Percentiles rank a stretch among this genome's conserved stretches.
Evolutionary conservation across 2,888 invertebrate genomes (phyloP).

Genomic region (Drosophila niveifrons): DNA sequence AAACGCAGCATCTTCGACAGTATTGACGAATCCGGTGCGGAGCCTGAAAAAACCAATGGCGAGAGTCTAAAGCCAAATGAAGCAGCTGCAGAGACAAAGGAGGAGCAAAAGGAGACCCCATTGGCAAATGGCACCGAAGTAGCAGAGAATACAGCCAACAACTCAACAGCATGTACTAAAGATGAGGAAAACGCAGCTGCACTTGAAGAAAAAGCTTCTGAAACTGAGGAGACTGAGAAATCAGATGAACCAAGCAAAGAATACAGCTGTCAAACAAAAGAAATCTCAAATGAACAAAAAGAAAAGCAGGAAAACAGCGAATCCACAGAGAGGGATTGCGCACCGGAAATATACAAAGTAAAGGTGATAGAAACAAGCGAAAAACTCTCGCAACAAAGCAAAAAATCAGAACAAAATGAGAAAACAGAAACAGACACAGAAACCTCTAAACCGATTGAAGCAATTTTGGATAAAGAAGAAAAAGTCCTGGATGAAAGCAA

Average conservation of each 20-base stretch:
- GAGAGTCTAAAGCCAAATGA: slow-evolving; percentile 43
- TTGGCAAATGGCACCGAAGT: slow-evolving; percentile 38
- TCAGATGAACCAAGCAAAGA: slow-evolving; percentile 1
- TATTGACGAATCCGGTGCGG: slow-evolving; percentile 20
- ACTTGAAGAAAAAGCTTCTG: background rate
- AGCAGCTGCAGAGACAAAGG: background rate
- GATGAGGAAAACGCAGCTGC: slow-evolving; percentile 6
- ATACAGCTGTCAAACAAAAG: slow-evolving; percentile 15
- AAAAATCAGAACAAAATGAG: slow-evolving; percentile 4
- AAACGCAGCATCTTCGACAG: slow-evolving; percentile 72
- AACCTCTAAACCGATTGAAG: background rate
- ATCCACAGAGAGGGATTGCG: slow-evolving; percentile 4
- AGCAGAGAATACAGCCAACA: background rate
- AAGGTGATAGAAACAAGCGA: slow-evolving; percentile 37
- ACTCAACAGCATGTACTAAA: slow-evolving; percentile 5
- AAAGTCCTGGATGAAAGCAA: background rate
- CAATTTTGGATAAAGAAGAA: background rate
- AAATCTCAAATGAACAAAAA: slow-evolving; percentile 49
- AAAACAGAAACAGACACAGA: slow-evolving; percentile 1
- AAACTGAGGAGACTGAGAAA: background rate
- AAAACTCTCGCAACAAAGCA: slow-evolving; percentile 13
- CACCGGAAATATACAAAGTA: slow-evolving; percentile 24
- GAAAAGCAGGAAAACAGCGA: slow-evolving; percentile 21
- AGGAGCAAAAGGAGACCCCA: slow-evolving; percentile 2
- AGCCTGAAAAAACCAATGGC: slow-evolving; percentile 67